Evolutionary conservation across 2,797 vertebrate species (phyloP).

Genomic region (Trichosurus vulpecula): DNA sequence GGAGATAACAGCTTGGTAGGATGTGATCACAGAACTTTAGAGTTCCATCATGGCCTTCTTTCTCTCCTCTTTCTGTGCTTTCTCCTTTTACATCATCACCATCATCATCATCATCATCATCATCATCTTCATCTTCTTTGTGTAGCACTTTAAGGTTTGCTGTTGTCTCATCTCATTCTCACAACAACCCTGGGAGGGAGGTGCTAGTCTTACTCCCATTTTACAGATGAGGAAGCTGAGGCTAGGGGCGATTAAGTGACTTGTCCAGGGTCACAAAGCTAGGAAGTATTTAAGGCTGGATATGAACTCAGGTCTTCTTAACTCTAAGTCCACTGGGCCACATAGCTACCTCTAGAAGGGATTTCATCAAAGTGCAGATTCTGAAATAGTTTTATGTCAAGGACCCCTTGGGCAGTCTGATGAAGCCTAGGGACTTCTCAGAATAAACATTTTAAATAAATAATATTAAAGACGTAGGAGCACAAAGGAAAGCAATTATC

Average conservation of each 20-base stretch:
- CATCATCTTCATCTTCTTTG: neutral
- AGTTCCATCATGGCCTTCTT: neutral
- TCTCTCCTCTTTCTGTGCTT: neutral
- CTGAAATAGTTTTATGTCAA: neutral
- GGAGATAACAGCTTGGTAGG: neutral
- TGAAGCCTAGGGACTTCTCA: neutral
- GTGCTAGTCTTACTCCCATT: neutral
- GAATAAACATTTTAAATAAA: neutral
- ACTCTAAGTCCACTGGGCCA: neutral
- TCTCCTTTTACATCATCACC: too few species aligned
- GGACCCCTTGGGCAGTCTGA: neutral
- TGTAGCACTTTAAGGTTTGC: neutral
- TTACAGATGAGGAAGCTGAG: neutral
- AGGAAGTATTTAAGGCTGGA: neutral
- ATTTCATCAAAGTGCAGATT: neutral
- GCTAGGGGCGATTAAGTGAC: neutral
- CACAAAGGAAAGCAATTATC: neutral
- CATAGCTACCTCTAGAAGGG: neutral
- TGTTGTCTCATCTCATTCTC: neutral
- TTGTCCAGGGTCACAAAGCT: neutral
- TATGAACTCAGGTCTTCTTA: neutral
- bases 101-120: neutral
- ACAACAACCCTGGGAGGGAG: neutral
- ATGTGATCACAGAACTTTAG: neutral
- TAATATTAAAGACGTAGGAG: neutral